Evolutionary conservation across 1,140 invertebrate species (phyloP).

Genomic region (Popillia japonica): DNA sequence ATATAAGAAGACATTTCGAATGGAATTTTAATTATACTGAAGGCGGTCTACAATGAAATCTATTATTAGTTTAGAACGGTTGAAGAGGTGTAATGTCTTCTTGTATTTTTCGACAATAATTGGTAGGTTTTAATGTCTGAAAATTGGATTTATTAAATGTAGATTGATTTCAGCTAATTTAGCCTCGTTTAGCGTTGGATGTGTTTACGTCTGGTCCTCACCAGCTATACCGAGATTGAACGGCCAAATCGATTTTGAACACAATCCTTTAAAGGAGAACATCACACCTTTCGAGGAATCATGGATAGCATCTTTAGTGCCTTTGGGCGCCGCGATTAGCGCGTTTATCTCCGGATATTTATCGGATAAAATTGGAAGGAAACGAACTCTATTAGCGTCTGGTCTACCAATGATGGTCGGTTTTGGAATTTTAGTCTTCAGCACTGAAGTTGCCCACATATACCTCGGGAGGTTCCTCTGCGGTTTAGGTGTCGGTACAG

Average conservation of each 20-base stretch:
- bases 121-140: too few relatives aligned
- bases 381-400: not conserved
- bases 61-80: too few relatives aligned
- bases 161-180: too few relatives aligned
- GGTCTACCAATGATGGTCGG: conserved; percentile 69
- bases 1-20: too few relatives aligned
- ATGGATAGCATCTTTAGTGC: conserved; percentile 83
- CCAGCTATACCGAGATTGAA: conserved; percentile 69
- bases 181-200: too few relatives aligned
- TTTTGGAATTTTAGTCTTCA: conserved; percentile 71
- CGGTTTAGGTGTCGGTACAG: conserved; percentile 73
- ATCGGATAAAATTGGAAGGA: conserved; percentile 18
- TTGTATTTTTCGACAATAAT: too few relatives aligned
- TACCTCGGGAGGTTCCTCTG: conserved; percentile 65
- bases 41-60: too few relatives aligned
- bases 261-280: conserved; percentile 51
- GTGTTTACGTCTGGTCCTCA: conserved; percentile 72
- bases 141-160: too few relatives aligned
- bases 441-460: conserved; percentile 62
- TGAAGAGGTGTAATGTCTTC: too few relatives aligned
- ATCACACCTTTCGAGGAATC: conserved; percentile 67
- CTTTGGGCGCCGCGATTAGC: conserved; percentile 78
- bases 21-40: too few relatives aligned
- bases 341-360: not conserved
- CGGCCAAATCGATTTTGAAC: conserved; percentile 35